Conservation (phyloP, 2,797 vertebrate genomes). For the Tolypeutes matacus region DNA sequence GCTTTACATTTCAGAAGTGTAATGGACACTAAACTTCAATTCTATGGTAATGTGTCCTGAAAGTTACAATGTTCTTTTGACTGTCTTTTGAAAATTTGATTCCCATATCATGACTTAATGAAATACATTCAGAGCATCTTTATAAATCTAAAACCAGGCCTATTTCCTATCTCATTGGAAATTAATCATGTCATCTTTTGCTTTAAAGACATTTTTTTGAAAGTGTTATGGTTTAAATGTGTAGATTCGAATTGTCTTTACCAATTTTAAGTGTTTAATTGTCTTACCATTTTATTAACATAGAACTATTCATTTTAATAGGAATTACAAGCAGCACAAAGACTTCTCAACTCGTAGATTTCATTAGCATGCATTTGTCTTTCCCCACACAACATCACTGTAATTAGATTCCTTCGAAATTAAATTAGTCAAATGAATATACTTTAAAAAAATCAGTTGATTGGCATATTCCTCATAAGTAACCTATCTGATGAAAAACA, state of each 20-base stretch:
- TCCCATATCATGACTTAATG: conserved; percentile 17
- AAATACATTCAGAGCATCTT: conserved; percentile 34
- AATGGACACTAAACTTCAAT: conserved; percentile 72
- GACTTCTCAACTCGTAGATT: conserved; percentile 19
- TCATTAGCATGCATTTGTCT: not conserved
- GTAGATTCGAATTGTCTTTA: conserved; percentile 7
- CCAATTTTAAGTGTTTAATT: too few species aligned
- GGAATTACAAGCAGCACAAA: not conserved
- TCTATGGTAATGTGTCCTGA: conserved; percentile 78
- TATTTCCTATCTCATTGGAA: not conserved
- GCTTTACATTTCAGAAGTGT: not conserved
- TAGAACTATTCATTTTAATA: not conserved
- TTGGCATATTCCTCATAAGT: conserved; percentile 58
- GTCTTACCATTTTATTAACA: not conserved
- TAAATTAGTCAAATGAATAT: conserved; percentile 62
- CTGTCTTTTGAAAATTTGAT: conserved; percentile 80
- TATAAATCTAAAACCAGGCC: conserved; percentile 31
- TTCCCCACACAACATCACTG: not conserved
- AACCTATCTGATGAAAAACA: conserved; percentile 42
- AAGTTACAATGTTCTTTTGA: conserved; percentile 74
- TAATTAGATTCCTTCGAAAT: conserved; percentile 60
- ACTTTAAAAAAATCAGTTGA: conserved; percentile 14
- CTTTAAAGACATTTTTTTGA: conserved; percentile 2
- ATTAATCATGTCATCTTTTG: conserved; percentile 27
- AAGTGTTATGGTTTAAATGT: conserved; percentile 29